phyloP scores from a whole-genome alignment of 2,797 vertebrate genomes.

The Coendou prehensilis region DNA sequence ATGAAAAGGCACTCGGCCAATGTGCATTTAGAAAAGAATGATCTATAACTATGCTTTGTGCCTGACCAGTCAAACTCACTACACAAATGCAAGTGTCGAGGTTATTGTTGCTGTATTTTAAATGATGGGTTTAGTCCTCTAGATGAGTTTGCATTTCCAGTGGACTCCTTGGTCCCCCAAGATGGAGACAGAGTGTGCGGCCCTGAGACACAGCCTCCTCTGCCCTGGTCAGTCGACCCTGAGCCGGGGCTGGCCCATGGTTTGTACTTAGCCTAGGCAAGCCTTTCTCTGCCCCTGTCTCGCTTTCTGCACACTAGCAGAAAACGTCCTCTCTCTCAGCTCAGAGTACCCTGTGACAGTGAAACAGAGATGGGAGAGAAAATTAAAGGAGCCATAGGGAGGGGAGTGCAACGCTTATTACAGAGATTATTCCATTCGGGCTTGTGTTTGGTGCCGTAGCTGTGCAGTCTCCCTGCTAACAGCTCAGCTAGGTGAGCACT shows the following conservation, averaged over 20 bases:
- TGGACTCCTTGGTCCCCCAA: background rate
- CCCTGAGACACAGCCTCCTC: background rate
- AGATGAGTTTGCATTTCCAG: background rate
- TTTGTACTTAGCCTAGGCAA: background rate
- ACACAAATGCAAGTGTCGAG: background rate
- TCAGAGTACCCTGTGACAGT: background rate
- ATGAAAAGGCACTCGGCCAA: background rate
- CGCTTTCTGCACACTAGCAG: background rate
- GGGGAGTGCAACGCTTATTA: background rate
- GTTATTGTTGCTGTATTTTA: background rate
- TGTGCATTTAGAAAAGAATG: background rate
- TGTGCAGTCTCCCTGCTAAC: background rate
- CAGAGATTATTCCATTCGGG: background rate
- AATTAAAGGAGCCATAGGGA: background rate
- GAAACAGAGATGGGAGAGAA: background rate
- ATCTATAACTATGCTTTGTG: background rate
- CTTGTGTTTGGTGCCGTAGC: background rate
- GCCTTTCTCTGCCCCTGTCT: background rate
- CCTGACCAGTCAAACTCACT: background rate
- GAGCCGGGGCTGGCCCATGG: background rate
- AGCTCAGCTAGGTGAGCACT: background rate
- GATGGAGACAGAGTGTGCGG: background rate
- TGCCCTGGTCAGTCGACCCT: background rate
- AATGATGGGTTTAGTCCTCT: background rate
- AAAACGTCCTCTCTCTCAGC: background rate